Evolutionary conservation across 92 coral and sea anemone genomes (phyloP), one percentile per base, ranked within the genome.

Genomic region (Meandrina meandrites): DNA sequence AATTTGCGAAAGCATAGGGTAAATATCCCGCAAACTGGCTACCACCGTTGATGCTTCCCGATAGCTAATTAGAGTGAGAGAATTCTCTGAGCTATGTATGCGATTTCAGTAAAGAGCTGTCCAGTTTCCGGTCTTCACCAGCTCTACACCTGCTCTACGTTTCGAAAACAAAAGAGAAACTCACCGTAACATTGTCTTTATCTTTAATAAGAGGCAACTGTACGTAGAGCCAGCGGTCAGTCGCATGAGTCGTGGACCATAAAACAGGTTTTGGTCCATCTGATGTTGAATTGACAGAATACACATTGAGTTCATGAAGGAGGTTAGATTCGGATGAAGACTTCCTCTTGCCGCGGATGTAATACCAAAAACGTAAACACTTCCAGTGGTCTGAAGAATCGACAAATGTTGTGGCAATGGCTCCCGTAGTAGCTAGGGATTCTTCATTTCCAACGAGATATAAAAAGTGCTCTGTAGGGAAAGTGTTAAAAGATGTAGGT

Each of bases 341-440:
- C 22, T 70, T 70, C 12, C 42, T 30, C 5, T 9, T 32, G 42
- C 10, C 21, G 42, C 76, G 18, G 21, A 70, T 70, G 76, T 70
- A 70, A 70, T 70, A 70, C 76, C 76, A 70, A 19, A 70, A 70
- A 17, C 76, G 76, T 35, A 70, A 16, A 70, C 76, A 70, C 22
- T 32, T 70, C 76, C 76, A 70, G 45, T 70, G 6, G 45, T 40
- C 45, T 32, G 45, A 31, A 30, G 45, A 6, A 32, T 13, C 11
- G 0, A 34, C 40, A 14, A 31, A 30, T 32, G 21, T 10, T 17
- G 76, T 34, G 40, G 42, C 32, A 31, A 70, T 70, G 37, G 14
- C 28, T 70, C 17, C 10, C 12, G 76, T 12, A 31, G 76, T 15
- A 70, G 17, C 28, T 60, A 28, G 18, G 9, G 15, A 8, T 0